Percentiles rank a stretch among this genome's conserved stretches.
Conservation (phyloP, 1,140 invertebrate species). For the Zaprionus gabonicus region DNA sequence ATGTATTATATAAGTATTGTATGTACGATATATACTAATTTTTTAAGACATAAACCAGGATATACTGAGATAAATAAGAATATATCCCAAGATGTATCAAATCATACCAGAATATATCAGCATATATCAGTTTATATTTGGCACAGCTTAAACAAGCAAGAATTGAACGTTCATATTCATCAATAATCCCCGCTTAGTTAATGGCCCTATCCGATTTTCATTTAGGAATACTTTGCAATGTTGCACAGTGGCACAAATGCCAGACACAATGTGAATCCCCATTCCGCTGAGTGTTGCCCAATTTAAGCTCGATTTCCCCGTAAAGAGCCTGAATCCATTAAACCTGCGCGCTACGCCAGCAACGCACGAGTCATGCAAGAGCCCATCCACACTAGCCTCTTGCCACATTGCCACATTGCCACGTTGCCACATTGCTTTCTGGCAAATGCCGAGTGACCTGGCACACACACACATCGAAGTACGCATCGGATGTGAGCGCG, state of each 20-base stretch:
- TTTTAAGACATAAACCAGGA: too few species aligned
- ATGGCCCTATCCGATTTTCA: neutral
- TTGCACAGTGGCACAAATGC: constrained; percentile 11
- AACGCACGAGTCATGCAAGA: constrained; percentile 39
- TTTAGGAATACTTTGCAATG: neutral
- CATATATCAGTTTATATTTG: neutral
- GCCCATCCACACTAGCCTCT: constrained; percentile 50
- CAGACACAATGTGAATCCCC: constrained; percentile 23
- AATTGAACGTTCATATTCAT: neutral
- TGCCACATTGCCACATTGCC: constrained; percentile 10
- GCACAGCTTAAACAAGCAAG: neutral
- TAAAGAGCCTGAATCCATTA: constrained; percentile 64
- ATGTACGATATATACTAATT: too few species aligned
- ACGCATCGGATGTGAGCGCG: constrained; percentile 53
- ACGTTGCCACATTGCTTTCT: constrained; percentile 40
- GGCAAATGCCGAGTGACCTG: constrained; percentile 37
- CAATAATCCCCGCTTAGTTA: neutral
- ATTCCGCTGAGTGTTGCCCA: constrained; percentile 31
- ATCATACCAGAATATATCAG: neutral
- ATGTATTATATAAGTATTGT: too few species aligned
- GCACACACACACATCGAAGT: constrained; percentile 7
- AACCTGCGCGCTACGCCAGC: constrained; percentile 48
- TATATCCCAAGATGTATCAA: neutral
- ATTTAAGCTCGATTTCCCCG: constrained; percentile 71
- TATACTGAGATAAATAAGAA: too few species aligned